A percentile compares a stretch with the other conserved stretches of the same genome.
Evolutionary conservation across 2,113 vertebrate genomes (phyloP).

Genomic region (Dasyornis broadbenti): DNA sequence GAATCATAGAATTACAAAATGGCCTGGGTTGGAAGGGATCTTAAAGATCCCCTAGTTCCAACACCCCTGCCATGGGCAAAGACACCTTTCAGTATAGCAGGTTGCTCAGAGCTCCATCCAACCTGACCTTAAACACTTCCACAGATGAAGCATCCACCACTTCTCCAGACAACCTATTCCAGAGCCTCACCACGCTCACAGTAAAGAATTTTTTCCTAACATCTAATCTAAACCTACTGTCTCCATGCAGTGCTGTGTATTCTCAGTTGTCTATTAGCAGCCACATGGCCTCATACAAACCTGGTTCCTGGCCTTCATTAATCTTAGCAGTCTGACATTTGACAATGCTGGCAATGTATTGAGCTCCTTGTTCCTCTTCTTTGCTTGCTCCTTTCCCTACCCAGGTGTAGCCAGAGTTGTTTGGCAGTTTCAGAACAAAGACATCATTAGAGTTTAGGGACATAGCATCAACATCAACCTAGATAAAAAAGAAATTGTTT

Average conservation of each 20-base stretch:
- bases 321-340: conserved; percentile 69
- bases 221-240: not conserved
- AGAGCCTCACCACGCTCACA: not conserved
- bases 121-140: not conserved
- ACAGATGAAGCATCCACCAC: not conserved
- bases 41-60: not conserved
- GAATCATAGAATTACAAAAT: not conserved
- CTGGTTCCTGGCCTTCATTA: conserved; percentile 82
- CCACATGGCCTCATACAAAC: conserved; percentile 31
- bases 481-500: not conserved
- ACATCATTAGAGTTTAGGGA: conserved; percentile 89
- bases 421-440: conserved; percentile 82
- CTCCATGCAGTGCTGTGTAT: not conserved
- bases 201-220: not conserved
- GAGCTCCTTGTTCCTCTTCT: conserved; percentile 81
- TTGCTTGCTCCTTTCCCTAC: conserved; percentile 81
- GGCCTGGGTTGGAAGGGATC: not conserved
- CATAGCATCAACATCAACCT: conserved; percentile 80
- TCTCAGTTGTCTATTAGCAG: not conserved
- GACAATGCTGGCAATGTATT: conserved; percentile 74
- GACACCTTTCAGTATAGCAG: not conserved
- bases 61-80: not conserved
- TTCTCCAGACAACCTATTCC: not conserved
- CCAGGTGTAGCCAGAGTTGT: conserved; percentile 80
- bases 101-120: not conserved